Conservation (phyloP, 2,113 vertebrate genomes). For the Pelvicachromis taeniatus region DNA sequence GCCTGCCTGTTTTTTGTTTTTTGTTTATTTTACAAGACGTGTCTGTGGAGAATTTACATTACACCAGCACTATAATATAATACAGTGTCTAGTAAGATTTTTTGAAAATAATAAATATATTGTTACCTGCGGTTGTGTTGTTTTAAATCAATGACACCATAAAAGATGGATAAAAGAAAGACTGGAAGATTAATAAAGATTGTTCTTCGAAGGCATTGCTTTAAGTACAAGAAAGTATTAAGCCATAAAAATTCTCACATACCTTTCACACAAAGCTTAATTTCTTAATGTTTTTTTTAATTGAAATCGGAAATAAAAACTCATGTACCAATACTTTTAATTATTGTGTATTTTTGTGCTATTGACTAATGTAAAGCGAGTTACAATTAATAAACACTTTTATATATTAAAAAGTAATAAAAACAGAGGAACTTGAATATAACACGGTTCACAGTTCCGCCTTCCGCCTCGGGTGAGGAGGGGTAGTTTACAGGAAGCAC, state of each 20-base stretch:
- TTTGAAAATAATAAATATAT: not conserved
- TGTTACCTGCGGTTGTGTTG: rapidly evolving
- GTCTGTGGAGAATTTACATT: not conserved
- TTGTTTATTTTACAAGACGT: not conserved
- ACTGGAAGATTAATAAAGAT: not conserved
- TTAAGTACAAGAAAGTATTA: not conserved
- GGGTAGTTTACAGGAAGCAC: not conserved
- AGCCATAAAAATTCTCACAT: not conserved
- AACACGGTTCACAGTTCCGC: not conserved
- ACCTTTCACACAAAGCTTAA: not conserved
- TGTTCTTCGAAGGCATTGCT: not conserved
- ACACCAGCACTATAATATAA: not conserved
- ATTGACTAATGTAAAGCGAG: not conserved
- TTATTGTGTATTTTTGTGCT: not conserved
- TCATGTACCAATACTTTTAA: too few relatives aligned
- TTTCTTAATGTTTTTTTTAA: too few relatives aligned
- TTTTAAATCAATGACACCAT: not conserved
- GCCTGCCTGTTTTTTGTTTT: not conserved
- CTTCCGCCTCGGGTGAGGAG: not conserved
- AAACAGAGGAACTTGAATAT: not conserved
- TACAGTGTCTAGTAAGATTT: not conserved
- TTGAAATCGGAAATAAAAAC: not conserved
- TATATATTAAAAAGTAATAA: not conserved
- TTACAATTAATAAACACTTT: not conserved
- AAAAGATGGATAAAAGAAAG: not conserved